phyloP scores from a whole-genome alignment of 2,888 invertebrate species.

The Drosophila rubida region DNA sequence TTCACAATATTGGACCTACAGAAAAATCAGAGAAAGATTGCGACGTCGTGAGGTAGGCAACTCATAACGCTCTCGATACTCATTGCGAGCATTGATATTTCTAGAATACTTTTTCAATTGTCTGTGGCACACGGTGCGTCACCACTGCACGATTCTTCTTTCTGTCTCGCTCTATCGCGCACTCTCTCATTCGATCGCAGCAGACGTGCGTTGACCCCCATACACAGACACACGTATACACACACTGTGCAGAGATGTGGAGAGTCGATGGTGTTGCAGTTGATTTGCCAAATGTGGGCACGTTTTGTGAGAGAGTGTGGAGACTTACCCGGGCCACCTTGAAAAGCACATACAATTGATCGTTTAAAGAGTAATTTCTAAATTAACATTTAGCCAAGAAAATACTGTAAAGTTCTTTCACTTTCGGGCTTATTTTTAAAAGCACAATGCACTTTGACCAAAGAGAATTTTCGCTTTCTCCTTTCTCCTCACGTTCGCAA shows the following conservation, averaged over 20 bases:
- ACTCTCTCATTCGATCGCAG: conserved; percentile 5
- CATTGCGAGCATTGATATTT: conserved; percentile 21
- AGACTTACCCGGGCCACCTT: conserved; percentile 43
- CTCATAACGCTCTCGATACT: no score
- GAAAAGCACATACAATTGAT: conserved; percentile 47
- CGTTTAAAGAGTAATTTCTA: conserved; percentile 2
- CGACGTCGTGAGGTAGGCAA: conserved; percentile 36
- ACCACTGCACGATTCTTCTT: conserved; percentile 36
- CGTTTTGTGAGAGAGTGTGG: conserved; percentile 24
- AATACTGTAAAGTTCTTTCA: conserved; percentile 39
- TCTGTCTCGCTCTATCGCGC: conserved; percentile 7
- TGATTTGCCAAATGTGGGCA: conserved; percentile 49
- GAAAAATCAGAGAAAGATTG: conserved; percentile 17
- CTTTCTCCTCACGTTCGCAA: not conserved
- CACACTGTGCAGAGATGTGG: not conserved
- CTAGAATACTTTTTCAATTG: conserved; percentile 13
- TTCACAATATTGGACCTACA: conserved; percentile 41
- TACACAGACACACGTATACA: conserved; percentile 7
- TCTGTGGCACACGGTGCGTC: conserved; percentile 46
- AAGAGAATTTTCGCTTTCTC: not conserved
- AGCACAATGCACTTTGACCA: conserved; percentile 8
- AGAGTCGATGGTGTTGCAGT: conserved; percentile 28
- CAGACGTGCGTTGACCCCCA: conserved; percentile 65
- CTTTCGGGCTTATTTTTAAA: conserved; percentile 48
- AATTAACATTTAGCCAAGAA: conserved; percentile 65